A percentile compares a stretch with the other conserved stretches of the same genome.
Conservation (phyloP, 2,113 vertebrate species). For the Neomonachus schauinslandi region DNA sequence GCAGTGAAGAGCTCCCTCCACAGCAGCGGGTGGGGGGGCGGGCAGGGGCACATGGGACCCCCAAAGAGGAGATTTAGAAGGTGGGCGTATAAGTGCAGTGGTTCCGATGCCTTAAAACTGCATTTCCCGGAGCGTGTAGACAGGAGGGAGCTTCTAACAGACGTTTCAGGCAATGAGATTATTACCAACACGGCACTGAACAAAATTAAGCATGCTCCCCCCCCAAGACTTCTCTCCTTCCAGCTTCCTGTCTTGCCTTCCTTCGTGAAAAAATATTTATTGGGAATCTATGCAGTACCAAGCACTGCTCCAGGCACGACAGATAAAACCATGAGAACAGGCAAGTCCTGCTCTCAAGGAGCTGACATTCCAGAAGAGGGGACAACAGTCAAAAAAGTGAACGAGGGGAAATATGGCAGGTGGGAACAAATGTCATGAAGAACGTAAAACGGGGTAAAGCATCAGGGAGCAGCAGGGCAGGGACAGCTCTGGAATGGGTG, state of each 20-base stretch:
- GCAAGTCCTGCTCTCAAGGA: background rate
- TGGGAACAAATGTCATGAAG: fast-evolving
- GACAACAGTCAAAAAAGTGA: background rate
- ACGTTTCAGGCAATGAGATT: background rate
- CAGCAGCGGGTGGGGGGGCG: background rate
- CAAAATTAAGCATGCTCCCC: background rate
- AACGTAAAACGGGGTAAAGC: background rate
- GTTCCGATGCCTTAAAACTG: no score
- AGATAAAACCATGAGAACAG: background rate
- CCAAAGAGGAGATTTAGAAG: background rate
- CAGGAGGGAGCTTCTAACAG: background rate
- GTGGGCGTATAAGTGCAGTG: fast-evolving
- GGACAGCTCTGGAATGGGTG: no score
- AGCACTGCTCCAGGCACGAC: background rate
- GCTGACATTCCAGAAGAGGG: background rate
- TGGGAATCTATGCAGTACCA: background rate
- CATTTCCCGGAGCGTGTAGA: fast-evolving
- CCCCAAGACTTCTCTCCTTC: background rate
- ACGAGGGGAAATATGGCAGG: fast-evolving
- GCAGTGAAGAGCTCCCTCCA: background rate
- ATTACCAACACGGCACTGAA: fast-evolving
- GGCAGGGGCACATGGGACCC: background rate
- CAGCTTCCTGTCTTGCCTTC: background rate
- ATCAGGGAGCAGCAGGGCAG: background rate
- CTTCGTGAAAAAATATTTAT: background rate